Evolutionary conservation across 2,113 vertebrate genomes (phyloP).

Genomic region (Trichomycterus rosablanca): DNA sequence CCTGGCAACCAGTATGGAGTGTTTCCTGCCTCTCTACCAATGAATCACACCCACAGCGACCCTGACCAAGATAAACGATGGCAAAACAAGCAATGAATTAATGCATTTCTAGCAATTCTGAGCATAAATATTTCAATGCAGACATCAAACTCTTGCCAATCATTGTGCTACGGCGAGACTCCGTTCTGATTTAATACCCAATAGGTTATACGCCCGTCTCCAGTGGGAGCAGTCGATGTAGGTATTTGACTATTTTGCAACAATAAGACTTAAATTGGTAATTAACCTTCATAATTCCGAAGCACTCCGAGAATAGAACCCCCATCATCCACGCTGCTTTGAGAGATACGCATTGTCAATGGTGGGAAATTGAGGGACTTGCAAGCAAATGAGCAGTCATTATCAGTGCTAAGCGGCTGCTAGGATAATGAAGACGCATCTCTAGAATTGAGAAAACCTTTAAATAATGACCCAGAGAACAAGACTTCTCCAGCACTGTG

Average conservation of each 20-base stretch:
- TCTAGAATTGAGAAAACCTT: conserved; percentile 51
- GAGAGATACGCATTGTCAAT: conserved; percentile 56
- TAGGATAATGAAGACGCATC: conserved; percentile 65
- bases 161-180: conserved; percentile 21
- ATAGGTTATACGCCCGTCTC: conserved; percentile 51
- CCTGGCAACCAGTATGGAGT: too few relatives aligned
- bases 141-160: conserved; percentile 24
- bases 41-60: too few relatives aligned
- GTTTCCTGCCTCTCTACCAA: too few relatives aligned
- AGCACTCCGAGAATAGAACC: conserved; percentile 56
- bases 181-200: conserved; percentile 32
- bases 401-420: conserved; percentile 55
- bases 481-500: conserved; percentile 46
- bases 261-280: conserved; percentile 72
- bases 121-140: conserved; percentile 35
- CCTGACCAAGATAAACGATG: too few relatives aligned
- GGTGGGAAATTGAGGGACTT: conserved; percentile 49
- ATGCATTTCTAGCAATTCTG: conserved; percentile 30
- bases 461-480: conserved; percentile 57
- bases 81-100: too few relatives aligned
- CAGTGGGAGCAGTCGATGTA: conserved; percentile 40
- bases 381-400: conserved; percentile 64
- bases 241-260: conserved; percentile 65
- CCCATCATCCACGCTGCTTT: conserved; percentile 50
- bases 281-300: conserved; percentile 70